A percentile compares a stretch with the other conserved stretches of the same genome.
Evolutionary conservation across 2,888 invertebrate genomes (phyloP).

Genomic region (Cheilosia variabilis): DNA sequence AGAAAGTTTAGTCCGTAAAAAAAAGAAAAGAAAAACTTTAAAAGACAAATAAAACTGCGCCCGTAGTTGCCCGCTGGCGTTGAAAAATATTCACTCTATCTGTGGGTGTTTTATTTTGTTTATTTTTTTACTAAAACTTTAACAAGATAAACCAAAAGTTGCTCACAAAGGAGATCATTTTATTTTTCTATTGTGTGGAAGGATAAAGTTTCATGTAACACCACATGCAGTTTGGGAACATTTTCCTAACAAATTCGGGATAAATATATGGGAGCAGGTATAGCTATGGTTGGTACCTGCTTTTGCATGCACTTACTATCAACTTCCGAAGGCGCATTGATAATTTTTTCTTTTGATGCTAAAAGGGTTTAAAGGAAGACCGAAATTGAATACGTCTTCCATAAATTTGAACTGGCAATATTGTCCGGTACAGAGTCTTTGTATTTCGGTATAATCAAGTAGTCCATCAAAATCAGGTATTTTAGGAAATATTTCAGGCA

Average conservation of each 20-base stretch:
- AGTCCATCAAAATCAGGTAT: too few species aligned
- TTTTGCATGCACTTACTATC: background rate
- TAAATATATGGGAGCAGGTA: background rate
- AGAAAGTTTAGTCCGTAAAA: slow-evolving; percentile 10
- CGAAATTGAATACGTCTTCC: background rate
- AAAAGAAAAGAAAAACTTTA: background rate
- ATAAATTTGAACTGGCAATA: too few species aligned
- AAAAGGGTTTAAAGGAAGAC: background rate
- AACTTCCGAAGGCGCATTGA: background rate
- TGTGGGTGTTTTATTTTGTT: background rate
- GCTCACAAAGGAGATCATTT: slow-evolving; percentile 1
- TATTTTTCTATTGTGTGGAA: background rate
- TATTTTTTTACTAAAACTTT: background rate
- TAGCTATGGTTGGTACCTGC: background rate
- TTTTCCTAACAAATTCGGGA: background rate
- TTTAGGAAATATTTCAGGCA: too few species aligned
- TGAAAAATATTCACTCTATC: slow-evolving; percentile 2
- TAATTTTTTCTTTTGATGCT: background rate
- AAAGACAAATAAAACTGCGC: background rate
- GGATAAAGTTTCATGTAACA: background rate
- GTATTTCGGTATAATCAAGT: too few species aligned
- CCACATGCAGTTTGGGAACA: background rate
- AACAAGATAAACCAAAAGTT: background rate
- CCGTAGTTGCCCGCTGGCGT: background rate
- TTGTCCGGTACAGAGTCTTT: too few species aligned